Evolutionary conservation across 2,113 vertebrate species (phyloP).

Genomic region (Bostrychus sinensis): DNA sequence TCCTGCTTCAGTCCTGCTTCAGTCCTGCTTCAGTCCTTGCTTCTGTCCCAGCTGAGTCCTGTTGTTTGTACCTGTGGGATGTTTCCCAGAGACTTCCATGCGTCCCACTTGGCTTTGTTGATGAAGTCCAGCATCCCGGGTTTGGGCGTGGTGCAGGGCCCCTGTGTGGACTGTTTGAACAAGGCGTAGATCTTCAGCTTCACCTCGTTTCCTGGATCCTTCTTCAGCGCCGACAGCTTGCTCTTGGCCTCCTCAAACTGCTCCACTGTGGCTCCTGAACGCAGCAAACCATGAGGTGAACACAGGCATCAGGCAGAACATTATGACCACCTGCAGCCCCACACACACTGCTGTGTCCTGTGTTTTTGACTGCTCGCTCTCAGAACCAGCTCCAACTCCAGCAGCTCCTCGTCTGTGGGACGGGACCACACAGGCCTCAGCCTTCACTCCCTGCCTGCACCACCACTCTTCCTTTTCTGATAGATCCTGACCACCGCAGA

Average conservation of each 20-base stretch:
- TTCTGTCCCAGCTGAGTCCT: no score
- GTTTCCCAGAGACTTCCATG: constrained; percentile 87
- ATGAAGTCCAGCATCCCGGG: constrained; percentile 90
- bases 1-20: not conserved
- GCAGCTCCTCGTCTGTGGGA: no score
- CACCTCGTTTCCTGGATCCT: constrained; percentile 88
- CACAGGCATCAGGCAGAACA: no score
- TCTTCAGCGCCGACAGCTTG: constrained; percentile 83
- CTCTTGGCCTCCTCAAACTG: constrained; percentile 87
- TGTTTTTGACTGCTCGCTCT: no score
- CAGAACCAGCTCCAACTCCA: no score
- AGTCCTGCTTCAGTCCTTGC: not conserved
- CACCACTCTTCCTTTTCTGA: no score
- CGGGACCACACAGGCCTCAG: no score
- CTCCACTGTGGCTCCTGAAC: constrained; percentile 71
- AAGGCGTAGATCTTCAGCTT: constrained; percentile 92
- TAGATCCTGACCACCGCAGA: no score
- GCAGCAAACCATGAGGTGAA: not conserved
- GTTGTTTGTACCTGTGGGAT: constrained; percentile 88
- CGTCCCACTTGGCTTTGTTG: constrained; percentile 92
- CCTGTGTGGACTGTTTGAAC: constrained; percentile 94
- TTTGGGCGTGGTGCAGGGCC: constrained; percentile 86
- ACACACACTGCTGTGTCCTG: no score
- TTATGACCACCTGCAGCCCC: no score
- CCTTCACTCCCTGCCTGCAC: no score